A percentile compares a stretch with the other conserved stretches of the same genome.
Conservation (phyloP, 2,888 invertebrate species). For the Volucella inflata region DNA sequence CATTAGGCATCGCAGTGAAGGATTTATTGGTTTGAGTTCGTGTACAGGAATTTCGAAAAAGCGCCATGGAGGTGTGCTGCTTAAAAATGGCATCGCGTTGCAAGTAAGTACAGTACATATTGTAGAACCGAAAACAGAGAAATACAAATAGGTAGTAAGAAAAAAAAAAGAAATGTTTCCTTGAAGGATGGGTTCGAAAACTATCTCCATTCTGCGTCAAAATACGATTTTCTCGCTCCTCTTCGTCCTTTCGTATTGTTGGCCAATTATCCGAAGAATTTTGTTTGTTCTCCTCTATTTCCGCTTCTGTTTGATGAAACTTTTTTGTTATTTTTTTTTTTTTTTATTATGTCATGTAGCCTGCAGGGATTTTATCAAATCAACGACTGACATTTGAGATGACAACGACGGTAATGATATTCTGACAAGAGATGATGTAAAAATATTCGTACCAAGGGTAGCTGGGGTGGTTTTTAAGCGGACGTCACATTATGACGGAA, state of each 20-base stretch:
- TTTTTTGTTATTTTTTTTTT: background rate
- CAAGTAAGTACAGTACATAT: conserved; percentile 73
- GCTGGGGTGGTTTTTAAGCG: background rate
- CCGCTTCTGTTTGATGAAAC: background rate
- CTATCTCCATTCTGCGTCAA: background rate
- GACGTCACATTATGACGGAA: conserved; percentile 24
- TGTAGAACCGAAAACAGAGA: background rate
- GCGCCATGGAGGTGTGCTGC: conserved; percentile 83
- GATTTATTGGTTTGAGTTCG: conserved; percentile 56
- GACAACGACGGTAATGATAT: background rate
- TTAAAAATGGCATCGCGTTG: conserved; percentile 78
- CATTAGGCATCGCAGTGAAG: conserved; percentile 37
- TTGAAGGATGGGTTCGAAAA: background rate
- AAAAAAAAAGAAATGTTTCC: background rate
- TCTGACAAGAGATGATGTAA: conserved; percentile 19
- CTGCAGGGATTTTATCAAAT: conserved; percentile 45
- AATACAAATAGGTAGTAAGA: conserved; percentile 14
- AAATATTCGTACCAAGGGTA: background rate
- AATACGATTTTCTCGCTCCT: background rate
- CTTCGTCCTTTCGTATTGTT: conserved; percentile 29
- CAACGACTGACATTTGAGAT: conserved; percentile 12
- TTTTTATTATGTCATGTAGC: conserved; percentile 7
- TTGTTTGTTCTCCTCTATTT: conserved; percentile 23
- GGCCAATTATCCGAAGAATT: conserved; percentile 54
- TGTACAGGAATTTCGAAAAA: conserved; percentile 86